Conservation (phyloP, 2,888 invertebrate species). For the Sphaerophoria taeniata region DNA sequence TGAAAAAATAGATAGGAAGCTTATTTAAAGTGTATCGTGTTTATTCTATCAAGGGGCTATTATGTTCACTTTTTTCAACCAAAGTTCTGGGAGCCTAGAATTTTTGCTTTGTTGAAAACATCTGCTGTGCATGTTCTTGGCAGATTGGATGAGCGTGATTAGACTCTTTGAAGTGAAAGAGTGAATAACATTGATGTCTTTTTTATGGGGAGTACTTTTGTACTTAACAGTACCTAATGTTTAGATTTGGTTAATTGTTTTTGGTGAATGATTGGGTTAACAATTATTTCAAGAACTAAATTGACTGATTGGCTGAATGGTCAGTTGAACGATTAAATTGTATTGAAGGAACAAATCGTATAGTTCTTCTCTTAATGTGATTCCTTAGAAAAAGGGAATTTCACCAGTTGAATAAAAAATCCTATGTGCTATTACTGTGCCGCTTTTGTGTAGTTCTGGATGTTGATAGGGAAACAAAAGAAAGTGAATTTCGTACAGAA, state of each 20-base stretch:
- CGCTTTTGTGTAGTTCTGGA: no score
- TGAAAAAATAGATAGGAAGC: slow-evolving; percentile 8
- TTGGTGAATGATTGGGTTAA: not conserved
- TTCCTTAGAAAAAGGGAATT: no score
- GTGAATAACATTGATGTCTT: slow-evolving; percentile 2
- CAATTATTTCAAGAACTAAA: not conserved
- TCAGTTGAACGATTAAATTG: not conserved
- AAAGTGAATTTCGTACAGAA: no score
- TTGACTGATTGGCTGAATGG: not conserved
- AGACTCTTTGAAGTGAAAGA: slow-evolving; percentile 26
- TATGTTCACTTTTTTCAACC: not conserved
- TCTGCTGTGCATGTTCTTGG: not conserved
- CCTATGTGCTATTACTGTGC: no score
- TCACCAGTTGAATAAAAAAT: no score
- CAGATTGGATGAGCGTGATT: no score
- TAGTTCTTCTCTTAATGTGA: no score
- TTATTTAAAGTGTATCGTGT: slow-evolving; percentile 13
- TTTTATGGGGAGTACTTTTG: not conserved
- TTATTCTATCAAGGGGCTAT: slow-evolving; percentile 16
- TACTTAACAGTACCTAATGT: not conserved
- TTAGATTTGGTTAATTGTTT: not conserved
- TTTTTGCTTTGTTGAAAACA: not conserved
- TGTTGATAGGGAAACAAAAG: no score
- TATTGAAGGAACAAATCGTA: not conserved
- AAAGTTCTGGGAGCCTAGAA: not conserved